Evolutionary conservation across 2,113 vertebrate species (phyloP).

Genomic region (Mesocricetus auratus): DNA sequence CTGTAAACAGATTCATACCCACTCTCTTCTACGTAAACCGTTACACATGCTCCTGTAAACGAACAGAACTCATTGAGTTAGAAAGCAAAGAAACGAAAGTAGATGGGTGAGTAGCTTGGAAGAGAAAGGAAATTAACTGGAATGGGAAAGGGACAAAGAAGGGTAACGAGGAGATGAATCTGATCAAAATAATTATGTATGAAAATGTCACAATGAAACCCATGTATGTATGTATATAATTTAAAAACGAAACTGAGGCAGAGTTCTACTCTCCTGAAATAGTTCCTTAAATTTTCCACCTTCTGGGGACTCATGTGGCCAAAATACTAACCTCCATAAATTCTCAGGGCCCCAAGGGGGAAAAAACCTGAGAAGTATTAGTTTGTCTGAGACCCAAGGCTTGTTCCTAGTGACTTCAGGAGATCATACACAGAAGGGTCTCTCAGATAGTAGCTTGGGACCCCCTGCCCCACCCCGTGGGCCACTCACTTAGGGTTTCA

Average conservation of each 20-base stretch:
- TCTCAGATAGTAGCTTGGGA: neutral
- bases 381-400: neutral
- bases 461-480: neutral
- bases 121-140: neutral
- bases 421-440: neutral
- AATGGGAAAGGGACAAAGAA: neutral
- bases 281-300: neutral
- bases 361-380: neutral
- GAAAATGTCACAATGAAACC: neutral
- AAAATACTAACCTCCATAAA: neutral
- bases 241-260: neutral
- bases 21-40: neutral
- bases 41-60: neutral
- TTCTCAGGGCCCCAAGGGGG: neutral
- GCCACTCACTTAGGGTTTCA: neutral
- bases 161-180: neutral
- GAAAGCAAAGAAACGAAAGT: neutral
- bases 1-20: neutral
- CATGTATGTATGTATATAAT: neutral
- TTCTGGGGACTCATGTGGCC: neutral
- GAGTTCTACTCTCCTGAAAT: neutral
- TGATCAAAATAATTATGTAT: neutral
- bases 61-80: neutral
- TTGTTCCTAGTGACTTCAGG: neutral
- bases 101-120: neutral